Evolutionary conservation across 2,113 vertebrate genomes (phyloP), one percentile per base, ranked within the genome.

Genomic region (Clarias gariepinus): DNA sequence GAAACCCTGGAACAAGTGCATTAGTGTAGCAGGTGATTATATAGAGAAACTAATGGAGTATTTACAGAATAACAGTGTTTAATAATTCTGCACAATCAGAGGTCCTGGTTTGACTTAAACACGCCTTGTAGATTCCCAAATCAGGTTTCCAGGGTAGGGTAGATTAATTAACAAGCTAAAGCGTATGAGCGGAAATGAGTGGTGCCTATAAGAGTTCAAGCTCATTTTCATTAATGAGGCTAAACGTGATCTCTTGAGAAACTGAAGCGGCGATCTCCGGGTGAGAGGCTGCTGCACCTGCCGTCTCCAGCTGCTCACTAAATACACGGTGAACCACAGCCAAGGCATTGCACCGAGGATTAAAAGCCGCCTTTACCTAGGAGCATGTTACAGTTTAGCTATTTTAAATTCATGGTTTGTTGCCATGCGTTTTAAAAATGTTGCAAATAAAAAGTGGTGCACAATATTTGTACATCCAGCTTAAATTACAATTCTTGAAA

Each of bases 271-370:
- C 11, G 9, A 33, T 76, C 71, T 52, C 83, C 28, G n/a, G 58
- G 78, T 64, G 30, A 16, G 60, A 81, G 57, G 69, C 73, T 63
- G 18, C 21, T 79, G 63, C 19, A 80, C 63, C 68, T 84, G 87
- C 69, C 55, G 18, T 81, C 73, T 78, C 68, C 85, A 86, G 85
- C 84, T 90, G 88, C 47, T 73, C 79, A 52, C 19, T 13, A 69
- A 81, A 53, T 8, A 28, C 60, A 23, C 8, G 52, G 30, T 60
- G 13, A 73, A 73, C 10, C 23, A 41, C 3, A 68, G 36, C 84
- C 47, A 28, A 25, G 74, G 30, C 52, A 58, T 8, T 2, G 61
- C 63, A 41, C 28, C 57, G 41, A 53, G 16, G 41, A 78, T 63
- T 63, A 21, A 78, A 66, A 66, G 36, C 55, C n/a, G n/a, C 23